These are phyloP conservation scores for Dasyurus viverrinus DNA, from an alignment of 2,113 vertebrate genomes.

Conservation along the genomic window DNA sequence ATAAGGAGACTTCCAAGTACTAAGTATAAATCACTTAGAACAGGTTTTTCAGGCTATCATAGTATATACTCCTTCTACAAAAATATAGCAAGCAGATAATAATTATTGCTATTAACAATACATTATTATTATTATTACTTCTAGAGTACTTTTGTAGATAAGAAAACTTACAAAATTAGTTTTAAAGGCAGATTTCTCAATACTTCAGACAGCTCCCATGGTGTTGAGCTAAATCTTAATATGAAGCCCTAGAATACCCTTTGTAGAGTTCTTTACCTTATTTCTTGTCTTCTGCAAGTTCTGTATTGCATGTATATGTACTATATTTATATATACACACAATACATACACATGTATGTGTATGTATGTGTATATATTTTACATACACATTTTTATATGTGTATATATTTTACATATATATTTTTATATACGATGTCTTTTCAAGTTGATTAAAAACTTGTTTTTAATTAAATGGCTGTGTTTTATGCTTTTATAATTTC, in stretches of 20 bases:
- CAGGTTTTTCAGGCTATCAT: background rate
- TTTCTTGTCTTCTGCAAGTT: background rate
- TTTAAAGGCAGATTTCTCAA: background rate
- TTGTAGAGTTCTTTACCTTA: background rate
- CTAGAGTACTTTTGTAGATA: background rate
- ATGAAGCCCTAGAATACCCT: background rate
- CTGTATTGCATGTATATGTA: background rate
- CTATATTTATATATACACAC: background rate
- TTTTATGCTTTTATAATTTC: background rate
- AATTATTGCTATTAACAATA: background rate
- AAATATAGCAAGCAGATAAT: background rate
- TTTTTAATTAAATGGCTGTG: background rate
- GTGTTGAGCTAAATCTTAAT: background rate
- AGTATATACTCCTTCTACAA: background rate
- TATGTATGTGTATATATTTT: background rate
- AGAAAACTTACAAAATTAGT: background rate
- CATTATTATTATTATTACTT: background rate
- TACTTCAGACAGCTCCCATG: background rate
- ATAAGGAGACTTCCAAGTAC: background rate
- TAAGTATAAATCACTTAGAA: background rate
- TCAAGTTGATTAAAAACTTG: background rate
- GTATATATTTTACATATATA: background rate
- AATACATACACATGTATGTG: background rate
- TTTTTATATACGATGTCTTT: background rate
- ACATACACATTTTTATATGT: background rate